Percentiles rank a stretch among this genome's conserved stretches.
Evolutionary conservation across 2,888 invertebrate species (phyloP).

Genomic region (Stenichneumon culpator): DNA sequence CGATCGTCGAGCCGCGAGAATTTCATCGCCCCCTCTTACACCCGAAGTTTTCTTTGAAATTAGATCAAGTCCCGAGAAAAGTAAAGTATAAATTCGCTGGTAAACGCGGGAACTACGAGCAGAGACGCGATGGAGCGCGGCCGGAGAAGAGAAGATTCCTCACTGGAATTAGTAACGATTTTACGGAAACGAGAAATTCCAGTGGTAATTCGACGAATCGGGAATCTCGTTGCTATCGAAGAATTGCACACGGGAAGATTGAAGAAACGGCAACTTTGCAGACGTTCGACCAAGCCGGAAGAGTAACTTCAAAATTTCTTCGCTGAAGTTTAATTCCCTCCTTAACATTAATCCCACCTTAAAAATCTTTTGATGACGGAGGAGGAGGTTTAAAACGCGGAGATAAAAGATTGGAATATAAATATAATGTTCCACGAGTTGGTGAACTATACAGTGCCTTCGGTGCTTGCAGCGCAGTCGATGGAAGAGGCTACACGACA

Average conservation of each 20-base stretch:
- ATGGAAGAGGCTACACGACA: slow-evolving; percentile 6
- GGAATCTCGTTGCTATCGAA: background rate
- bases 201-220: background rate
- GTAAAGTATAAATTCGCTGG: slow-evolving; percentile 48
- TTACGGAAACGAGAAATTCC: slow-evolving; percentile 16
- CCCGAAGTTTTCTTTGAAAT: slow-evolving; percentile 28
- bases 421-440: background rate
- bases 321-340: background rate
- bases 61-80: background rate
- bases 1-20: slow-evolving; percentile 25
- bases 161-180: slow-evolving; percentile 28
- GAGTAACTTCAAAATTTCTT: background rate
- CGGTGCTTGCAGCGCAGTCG: slow-evolving; percentile 17
- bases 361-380: background rate
- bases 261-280: background rate
- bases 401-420: slow-evolving; percentile 2
- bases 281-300: background rate
- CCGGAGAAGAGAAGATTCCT: slow-evolving; percentile 22
- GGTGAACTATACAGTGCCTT: background rate
- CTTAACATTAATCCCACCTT: too few species aligned
- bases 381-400: background rate
- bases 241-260: background rate
- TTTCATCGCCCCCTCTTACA: background rate
- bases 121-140: slow-evolving; percentile 15
- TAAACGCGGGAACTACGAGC: slow-evolving; percentile 18